Percentiles rank a stretch among this genome's conserved stretches.
phyloP scores from a whole-genome alignment of 37 sponge, comb jelly and placozoan species.

The Bolinopsis microptera region DNA sequence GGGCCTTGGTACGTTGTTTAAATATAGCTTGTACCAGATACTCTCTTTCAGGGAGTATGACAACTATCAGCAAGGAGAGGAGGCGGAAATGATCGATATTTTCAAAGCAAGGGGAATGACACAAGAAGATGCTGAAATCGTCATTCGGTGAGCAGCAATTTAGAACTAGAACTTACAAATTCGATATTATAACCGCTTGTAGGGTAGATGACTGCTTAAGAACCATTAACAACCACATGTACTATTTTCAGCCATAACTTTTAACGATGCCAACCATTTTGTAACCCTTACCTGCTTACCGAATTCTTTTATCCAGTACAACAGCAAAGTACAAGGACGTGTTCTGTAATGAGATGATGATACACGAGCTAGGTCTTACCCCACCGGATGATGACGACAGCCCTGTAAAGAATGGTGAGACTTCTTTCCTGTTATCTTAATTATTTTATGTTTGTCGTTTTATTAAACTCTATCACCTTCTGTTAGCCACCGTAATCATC shows the following conservation, averaged over 20 bases:
- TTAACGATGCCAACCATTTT: too few relatives aligned
- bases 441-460: too few relatives aligned
- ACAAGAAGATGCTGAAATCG: constrained; percentile 29
- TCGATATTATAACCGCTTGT: too few relatives aligned
- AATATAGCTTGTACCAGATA: too few relatives aligned
- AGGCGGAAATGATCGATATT: constrained; percentile 3
- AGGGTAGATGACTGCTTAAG: too few relatives aligned
- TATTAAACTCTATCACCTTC: too few relatives aligned
- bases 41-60: constrained; percentile 39
- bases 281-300: too few relatives aligned
- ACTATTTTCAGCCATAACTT: too few relatives aligned
- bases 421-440: too few relatives aligned
- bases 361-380: not conserved
- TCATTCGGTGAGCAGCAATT: not conserved
- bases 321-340: constrained; percentile 34
- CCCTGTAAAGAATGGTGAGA: constrained; percentile 1
- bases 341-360: constrained; percentile 40
- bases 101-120: constrained; percentile 36
- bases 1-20: too few relatives aligned
- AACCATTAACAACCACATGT: too few relatives aligned
- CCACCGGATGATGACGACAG: constrained; percentile 18
- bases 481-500: too few relatives aligned
- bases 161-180: not conserved
- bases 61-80: constrained; percentile 38
- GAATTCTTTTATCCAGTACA: not conserved